A percentile compares a stretch with the other conserved stretches of the same genome.
phyloP scores from a whole-genome alignment of 1,140 invertebrate genomes.

The Oryzaephilus surinamensis region DNA sequence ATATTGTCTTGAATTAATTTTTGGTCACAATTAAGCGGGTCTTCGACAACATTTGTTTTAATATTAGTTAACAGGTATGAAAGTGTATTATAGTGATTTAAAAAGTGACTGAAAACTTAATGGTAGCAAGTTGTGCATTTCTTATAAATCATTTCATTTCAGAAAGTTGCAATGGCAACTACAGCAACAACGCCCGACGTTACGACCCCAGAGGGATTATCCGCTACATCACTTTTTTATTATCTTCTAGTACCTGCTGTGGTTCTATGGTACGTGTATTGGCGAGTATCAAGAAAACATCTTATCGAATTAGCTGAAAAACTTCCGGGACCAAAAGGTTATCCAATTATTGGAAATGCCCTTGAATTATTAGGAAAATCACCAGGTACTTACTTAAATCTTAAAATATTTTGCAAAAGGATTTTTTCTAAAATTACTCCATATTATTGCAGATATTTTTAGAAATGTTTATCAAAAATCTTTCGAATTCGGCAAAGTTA shows the following conservation, averaged over 20 bases:
- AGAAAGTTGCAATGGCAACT: conserved; percentile 19
- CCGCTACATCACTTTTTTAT: conserved; percentile 50
- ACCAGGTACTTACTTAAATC: conserved; percentile 36
- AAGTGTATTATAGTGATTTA: too few species aligned
- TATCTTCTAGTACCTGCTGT: conserved; percentile 56
- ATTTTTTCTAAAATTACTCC: too few species aligned
- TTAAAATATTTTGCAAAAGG: too few species aligned
- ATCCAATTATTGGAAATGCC: conserved; percentile 60
- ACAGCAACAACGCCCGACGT: conserved; percentile 29
- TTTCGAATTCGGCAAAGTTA: conserved; percentile 43
- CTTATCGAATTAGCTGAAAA: conserved; percentile 59
- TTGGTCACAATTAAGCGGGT: too few species aligned
- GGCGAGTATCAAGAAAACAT: conserved; percentile 54
- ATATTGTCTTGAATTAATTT: too few species aligned
- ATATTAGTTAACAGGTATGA: too few species aligned
- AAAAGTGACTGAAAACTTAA: too few species aligned
- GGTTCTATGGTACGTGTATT: conserved; percentile 59
- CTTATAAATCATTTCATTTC: too few species aligned
- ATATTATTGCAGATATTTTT: conserved; percentile 49
- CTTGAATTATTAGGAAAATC: conserved; percentile 57
- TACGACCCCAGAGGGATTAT: conserved; percentile 32
- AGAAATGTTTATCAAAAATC: conserved; percentile 47
- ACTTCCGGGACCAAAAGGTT: conserved; percentile 55
- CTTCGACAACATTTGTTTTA: too few species aligned
- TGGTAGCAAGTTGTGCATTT: too few species aligned